A percentile compares a stretch with the other conserved stretches of the same genome.
phyloP scores from a whole-genome alignment of 2,113 vertebrate species.

The Leucoraja erinaceus region DNA sequence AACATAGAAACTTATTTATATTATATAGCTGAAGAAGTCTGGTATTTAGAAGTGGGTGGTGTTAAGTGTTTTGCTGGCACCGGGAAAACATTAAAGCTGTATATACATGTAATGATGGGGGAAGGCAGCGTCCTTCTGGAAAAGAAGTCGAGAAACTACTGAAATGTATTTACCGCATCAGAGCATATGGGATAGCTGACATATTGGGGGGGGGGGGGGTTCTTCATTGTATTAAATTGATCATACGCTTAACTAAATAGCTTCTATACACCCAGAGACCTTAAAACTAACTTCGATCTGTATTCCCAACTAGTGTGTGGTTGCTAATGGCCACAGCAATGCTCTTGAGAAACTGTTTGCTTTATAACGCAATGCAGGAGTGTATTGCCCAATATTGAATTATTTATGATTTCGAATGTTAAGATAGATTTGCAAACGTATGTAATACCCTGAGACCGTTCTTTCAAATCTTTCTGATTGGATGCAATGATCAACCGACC shows the following conservation, averaged over 20 bases:
- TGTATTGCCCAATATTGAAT: background rate
- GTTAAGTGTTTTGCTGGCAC: background rate
- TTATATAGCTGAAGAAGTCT: background rate
- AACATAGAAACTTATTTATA: no score
- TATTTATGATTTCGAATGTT: background rate
- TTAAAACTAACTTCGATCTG: background rate
- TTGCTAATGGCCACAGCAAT: background rate
- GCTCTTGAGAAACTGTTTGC: background rate
- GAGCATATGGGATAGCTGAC: background rate
- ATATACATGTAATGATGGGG: no score
- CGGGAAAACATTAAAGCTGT: background rate
- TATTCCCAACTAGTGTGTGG: background rate
- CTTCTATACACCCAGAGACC: background rate
- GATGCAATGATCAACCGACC: background rate
- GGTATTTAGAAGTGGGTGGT: background rate
- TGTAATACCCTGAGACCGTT: background rate
- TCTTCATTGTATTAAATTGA: background rate
- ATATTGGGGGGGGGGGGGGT: background rate
- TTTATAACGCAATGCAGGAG: background rate
- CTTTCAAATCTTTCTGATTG: background rate
- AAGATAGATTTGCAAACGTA: background rate
- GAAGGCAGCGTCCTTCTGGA: background rate
- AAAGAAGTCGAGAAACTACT: background rate
- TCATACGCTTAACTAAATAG: background rate
- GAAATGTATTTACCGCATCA: background rate